These are phyloP conservation scores for Lycophotia porphyrea DNA, from an alignment of 2,888 invertebrate species.

Conservation along the genomic window DNA sequence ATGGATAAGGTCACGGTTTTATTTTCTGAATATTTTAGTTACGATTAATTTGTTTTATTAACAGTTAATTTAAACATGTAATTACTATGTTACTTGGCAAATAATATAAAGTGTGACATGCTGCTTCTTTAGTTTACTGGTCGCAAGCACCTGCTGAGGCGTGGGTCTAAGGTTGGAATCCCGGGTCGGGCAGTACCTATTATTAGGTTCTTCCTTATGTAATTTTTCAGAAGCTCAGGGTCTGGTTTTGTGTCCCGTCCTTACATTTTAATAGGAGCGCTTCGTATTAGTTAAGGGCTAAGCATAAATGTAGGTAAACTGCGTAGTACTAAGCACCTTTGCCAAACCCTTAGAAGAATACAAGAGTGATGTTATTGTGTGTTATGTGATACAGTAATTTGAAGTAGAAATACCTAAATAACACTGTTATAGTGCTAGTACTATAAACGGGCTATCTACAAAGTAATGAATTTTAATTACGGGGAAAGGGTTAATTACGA, in stretches of 20 bases:
- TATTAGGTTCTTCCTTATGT: not conserved
- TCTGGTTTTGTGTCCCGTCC: too few relatives aligned
- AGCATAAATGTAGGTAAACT: not conserved
- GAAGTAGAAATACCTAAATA: conserved; percentile 4
- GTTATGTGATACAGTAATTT: not conserved
- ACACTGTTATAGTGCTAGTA: not conserved
- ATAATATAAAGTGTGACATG: not conserved
- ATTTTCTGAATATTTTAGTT: not conserved
- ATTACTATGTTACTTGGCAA: conserved; percentile 6
- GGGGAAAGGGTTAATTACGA: conserved; percentile 33
- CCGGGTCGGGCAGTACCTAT: not conserved
- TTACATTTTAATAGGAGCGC: not conserved
- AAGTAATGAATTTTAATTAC: conserved; percentile 38
- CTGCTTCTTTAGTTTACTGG: not conserved
- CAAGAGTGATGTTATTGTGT: not conserved
- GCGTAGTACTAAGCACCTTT: not conserved
- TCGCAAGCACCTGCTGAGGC: not conserved
- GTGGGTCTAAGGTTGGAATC: not conserved
- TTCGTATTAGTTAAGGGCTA: not conserved
- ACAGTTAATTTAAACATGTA: not conserved
- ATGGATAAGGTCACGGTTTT: conserved; percentile 40
- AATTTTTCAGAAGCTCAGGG: not conserved
- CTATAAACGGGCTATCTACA: not conserved
- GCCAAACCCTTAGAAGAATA: not conserved
- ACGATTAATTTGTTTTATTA: conserved; percentile 13